Evolutionary conservation across 2,888 invertebrate genomes (phyloP), one percentile per base, ranked within the genome.

Genomic region (Crossocerus cetratus): DNA sequence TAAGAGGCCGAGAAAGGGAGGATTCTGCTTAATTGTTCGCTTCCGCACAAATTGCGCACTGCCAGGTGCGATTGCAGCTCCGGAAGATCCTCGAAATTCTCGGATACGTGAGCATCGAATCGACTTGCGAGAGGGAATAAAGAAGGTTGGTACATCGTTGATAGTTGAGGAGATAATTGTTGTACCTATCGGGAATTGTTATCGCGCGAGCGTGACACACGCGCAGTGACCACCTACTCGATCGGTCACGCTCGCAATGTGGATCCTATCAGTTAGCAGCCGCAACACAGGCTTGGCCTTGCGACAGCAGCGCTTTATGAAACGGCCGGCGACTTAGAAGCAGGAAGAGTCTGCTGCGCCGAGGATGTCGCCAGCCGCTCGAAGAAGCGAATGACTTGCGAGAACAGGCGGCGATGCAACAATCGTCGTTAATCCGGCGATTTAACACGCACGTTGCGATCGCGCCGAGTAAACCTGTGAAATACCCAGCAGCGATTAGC

Each of bases 401-500:
- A 21, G 11, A 14, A 18, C 16, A 57, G 49, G 57, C 44, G 44
- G 32, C 32, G 67, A 16, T 55, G 20, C 64, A 59, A 60, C 42
- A 44, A 68, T 56, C 42, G 21, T n/a, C 44, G 54, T 43, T 42
- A 42, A 65, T 43, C 61, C 56, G 68, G 61, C 45, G 69, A 67
- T 23, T 32, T 53, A 3, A 16, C 49, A 49, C 49, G 49, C 49
- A 49, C n/a, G 44, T 42, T 32, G 59, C 56, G 59, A 32, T 44
- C 23, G 32, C 49, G 43, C 45, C 68, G 54, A 72, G 53, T 23
- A n/a, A 44, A 49, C 11, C 5, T 13, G 18, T 42, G 58, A 32
- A 43, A 18, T 43, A 44, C n/a, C n/a, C n/a, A n/a, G n/a, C 56
- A 54, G 73, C 77, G 73, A 74, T 80, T 80, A 77, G 61, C 61